phyloP scores from a whole-genome alignment of 2,888 invertebrate species.

The Thymelicus lineola region DNA sequence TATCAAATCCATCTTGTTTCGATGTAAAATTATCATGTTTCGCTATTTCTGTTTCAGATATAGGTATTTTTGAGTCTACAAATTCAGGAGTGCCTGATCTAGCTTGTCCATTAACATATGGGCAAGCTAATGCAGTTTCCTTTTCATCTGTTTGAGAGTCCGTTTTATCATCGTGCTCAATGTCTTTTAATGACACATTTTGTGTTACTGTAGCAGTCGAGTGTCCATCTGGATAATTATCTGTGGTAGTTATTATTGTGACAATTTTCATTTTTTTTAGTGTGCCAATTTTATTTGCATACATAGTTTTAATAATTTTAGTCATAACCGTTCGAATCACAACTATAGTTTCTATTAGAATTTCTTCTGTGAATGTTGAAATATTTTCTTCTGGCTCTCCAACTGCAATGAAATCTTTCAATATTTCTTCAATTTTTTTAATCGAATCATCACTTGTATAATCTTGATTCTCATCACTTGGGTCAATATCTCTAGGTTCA shows the following conservation, averaged over 20 bases:
- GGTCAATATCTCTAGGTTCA: constrained; percentile 1
- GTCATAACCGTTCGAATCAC: constrained; percentile 48
- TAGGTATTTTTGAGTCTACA: constrained; percentile 6
- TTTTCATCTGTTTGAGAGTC: constrained; percentile 45
- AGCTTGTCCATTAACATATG: constrained; percentile 38
- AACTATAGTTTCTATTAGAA: constrained; percentile 41
- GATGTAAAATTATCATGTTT: not conserved
- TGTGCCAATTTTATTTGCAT: constrained; percentile 44
- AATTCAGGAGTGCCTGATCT: constrained; percentile 12
- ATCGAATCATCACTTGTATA: not conserved
- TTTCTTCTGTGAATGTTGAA: constrained; percentile 43
- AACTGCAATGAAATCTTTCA: constrained; percentile 27
- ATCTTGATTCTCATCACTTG: constrained; percentile 40
- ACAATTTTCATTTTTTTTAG: constrained; percentile 50
- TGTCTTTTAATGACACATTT: constrained; percentile 16
- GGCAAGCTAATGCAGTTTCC: constrained; percentile 47
- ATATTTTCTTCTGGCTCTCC: constrained; percentile 45
- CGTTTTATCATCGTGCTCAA: not conserved
- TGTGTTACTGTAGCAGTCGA: constrained; percentile 47
- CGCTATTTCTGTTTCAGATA: not conserved
- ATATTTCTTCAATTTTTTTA: constrained; percentile 29
- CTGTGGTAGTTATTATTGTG: constrained; percentile 49
- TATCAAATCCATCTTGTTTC: not conserved
- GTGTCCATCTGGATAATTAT: constrained; percentile 55
- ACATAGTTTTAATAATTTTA: constrained; percentile 47